Conservation (phyloP, 2,113 vertebrate species). For the Saguinus imperator region DNA sequence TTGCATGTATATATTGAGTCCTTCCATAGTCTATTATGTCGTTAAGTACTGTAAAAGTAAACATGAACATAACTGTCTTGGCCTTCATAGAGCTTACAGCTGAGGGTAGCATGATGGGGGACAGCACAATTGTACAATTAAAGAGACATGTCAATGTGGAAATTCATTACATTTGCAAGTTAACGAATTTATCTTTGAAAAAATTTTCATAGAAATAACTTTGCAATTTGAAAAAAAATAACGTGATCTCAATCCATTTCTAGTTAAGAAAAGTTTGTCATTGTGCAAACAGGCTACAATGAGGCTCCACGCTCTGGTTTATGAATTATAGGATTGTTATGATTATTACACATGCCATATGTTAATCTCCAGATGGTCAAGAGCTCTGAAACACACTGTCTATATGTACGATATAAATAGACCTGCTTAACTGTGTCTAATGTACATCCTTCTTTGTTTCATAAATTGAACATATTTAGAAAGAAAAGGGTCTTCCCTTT, state of each 20-base stretch:
- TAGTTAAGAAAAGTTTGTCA: neutral
- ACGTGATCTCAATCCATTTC: neutral
- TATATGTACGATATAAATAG: constrained; percentile 28
- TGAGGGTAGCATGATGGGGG: neutral
- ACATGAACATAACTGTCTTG: neutral
- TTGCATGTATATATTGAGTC: neutral
- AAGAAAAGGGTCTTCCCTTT: neutral
- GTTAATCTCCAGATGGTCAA: constrained; percentile 38
- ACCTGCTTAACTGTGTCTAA: constrained; percentile 16
- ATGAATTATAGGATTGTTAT: neutral
- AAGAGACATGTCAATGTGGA: neutral
- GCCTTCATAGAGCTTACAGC: neutral
- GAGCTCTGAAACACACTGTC: neutral
- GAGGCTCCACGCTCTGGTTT: neutral
- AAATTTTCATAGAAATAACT: neutral
- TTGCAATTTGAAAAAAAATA: neutral
- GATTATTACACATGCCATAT: neutral
- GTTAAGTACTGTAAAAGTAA: neutral
- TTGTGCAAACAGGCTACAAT: neutral
- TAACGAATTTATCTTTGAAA: neutral
- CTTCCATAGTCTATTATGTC: neutral
- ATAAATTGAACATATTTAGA: constrained; percentile 19
- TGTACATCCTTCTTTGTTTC: neutral
- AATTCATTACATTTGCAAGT: neutral
- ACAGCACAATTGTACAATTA: accelerated